A percentile compares a stretch with the other conserved stretches of the same genome.
These are phyloP conservation scores for Coturnix japonica DNA, from an alignment of 2,113 vertebrate genomes.

Conservation along the genomic window DNA sequence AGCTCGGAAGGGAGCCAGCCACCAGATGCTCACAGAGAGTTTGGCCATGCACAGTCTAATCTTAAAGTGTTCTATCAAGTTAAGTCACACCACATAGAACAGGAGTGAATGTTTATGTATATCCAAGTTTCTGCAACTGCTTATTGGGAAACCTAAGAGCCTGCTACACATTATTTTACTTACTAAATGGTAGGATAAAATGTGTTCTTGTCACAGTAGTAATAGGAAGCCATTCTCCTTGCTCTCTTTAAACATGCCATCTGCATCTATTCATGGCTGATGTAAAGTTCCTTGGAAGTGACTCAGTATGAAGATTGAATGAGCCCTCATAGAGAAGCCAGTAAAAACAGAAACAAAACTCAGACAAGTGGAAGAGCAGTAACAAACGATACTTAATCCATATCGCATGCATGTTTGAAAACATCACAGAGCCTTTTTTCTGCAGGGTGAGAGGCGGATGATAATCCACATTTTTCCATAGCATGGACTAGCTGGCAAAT, in stretches of 20 bases:
- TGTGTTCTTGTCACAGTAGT: background rate
- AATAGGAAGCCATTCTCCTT: background rate
- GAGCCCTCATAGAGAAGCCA: background rate
- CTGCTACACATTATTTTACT: background rate
- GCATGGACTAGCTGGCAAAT: slow-evolving; percentile 8
- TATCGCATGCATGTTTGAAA: background rate
- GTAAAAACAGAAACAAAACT: background rate
- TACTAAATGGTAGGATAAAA: background rate
- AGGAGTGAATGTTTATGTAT: background rate
- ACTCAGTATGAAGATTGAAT: background rate
- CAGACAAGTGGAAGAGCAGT: background rate
- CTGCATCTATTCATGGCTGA: background rate
- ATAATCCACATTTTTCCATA: slow-evolving; percentile 11
- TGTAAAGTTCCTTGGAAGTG: background rate
- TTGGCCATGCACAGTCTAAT: background rate
- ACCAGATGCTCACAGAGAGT: background rate
- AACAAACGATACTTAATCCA: background rate
- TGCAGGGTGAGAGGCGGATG: background rate
- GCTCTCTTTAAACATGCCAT: background rate
- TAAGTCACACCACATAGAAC: background rate
- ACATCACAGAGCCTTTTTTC: slow-evolving; percentile 23
- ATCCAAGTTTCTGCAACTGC: background rate
- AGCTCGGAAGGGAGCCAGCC: background rate
- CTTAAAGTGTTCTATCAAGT: background rate
- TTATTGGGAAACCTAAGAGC: background rate